Evolutionary conservation across 1,140 invertebrate species (phyloP).

Genomic region (Halictus rubicundus): DNA sequence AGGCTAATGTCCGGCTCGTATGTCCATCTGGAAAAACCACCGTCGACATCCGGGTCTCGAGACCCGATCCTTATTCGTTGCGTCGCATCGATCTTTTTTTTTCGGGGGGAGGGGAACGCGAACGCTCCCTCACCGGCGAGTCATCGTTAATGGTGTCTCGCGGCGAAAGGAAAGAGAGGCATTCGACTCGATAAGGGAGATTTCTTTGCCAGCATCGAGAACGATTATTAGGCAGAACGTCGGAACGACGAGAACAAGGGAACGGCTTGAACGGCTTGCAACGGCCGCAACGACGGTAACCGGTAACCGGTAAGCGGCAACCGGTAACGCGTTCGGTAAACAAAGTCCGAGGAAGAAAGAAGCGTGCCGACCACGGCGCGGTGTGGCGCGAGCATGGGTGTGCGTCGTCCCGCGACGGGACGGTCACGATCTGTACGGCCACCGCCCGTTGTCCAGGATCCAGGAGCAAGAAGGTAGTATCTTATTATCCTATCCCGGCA

Average conservation of each 20-base stretch:
- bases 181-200: slow-evolving; percentile 7
- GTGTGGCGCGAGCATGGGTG: slow-evolving; percentile 8
- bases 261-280: too few relatives aligned
- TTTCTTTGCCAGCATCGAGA: neutral
- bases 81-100: neutral
- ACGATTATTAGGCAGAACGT: slow-evolving; percentile 8
- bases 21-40: neutral
- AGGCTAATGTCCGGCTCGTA: neutral
- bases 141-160: slow-evolving; percentile 5
- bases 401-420: slow-evolving; percentile 64
- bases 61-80: neutral
- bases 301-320: neutral
- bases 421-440: slow-evolving; percentile 72
- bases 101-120: too few relatives aligned
- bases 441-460: slow-evolving; percentile 68
- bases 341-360: neutral
- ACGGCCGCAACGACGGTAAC: neutral
- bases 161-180: neutral
- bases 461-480: slow-evolving; percentile 67
- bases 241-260: neutral
- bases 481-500: slow-evolving; percentile 75
- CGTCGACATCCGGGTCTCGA: neutral
- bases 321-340: neutral
- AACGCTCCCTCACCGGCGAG: too few relatives aligned
- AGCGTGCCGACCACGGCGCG: neutral